Evolutionary conservation across 2,888 invertebrate species (phyloP), one percentile per base, ranked within the genome.

Genomic region (Nineta flava): DNA sequence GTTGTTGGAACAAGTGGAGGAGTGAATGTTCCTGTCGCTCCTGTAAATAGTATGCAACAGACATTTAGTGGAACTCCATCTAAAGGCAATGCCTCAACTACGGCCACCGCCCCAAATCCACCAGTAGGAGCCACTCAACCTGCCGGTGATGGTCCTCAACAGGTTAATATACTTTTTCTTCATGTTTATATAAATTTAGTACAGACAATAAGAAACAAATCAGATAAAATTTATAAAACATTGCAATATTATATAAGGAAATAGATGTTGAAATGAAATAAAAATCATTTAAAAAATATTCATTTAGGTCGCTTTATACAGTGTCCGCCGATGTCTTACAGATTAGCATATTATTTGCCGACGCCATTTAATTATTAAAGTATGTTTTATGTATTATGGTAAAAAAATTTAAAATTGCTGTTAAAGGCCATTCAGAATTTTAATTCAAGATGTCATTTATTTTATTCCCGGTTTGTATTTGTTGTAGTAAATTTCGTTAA

Each of bases 101-200:
- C 48, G 4, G 41, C 41, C 15, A 7, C 19, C 7, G 41, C 41
- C 4, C 15, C 48, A n/a, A 48, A 35, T 19, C 17, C 48, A 15
- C 35, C 47, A 26, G 47, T 47, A 16, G 35, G 35, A 19, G 48
- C 48, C 9, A 41, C 48, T 6, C 48, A 48, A 26, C 31, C 49
- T 15, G 17, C 34, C 15, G 45, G 12, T 32, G 49, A 49, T n/a
- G 49, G 45, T n/a, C 44, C 49, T 21, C 49, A 49, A 45, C 44
- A 49, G 45, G 49, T 49, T 31, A 35, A 26, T 49, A 38, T 41
- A 9, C 10, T 35, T 31, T 12, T 15, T 19, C 2, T 19, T 19
- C 19, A 19, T 3, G 9, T 43, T 12, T 9, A n/a, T 44, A n/a
- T 17, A 3, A 3, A 21, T 19, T 44, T 17, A 21, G 21, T 21